These are phyloP conservation scores for Aethina tumida DNA, from an alignment of 1,140 invertebrate genomes.

Conservation along the genomic window DNA sequence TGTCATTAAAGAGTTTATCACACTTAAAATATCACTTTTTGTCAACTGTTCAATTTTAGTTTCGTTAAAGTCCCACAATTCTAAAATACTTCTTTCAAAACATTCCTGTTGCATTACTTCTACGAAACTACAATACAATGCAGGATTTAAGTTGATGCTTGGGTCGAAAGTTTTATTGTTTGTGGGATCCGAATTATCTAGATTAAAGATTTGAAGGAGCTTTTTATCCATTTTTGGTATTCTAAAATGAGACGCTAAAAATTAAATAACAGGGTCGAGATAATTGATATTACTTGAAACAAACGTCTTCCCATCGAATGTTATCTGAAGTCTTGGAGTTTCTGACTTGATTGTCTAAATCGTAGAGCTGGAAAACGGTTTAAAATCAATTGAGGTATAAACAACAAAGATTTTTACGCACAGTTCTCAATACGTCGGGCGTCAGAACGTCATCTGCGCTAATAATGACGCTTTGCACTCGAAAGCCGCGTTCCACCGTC, in stretches of 20 bases:
- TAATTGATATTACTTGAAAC: conserved; percentile 46
- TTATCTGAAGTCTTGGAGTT: conserved; percentile 19
- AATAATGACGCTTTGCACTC: conserved; percentile 50
- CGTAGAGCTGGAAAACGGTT: conserved; percentile 20
- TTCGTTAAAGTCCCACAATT: conserved; percentile 57
- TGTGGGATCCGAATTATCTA: too few species aligned
- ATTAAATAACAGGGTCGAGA: conserved; percentile 11
- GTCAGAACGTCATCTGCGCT: conserved; percentile 56
- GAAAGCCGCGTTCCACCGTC: conserved; percentile 52
- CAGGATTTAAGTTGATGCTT: conserved; percentile 18
- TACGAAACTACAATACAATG: conserved; percentile 24
- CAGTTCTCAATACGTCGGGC: conserved; percentile 39
- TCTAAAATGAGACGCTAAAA: conserved; percentile 22
- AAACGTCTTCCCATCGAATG: conserved; percentile 49
- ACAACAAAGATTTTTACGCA: conserved; percentile 29
- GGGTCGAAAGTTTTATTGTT: conserved; percentile 18
- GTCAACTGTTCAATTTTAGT: conserved; percentile 44
- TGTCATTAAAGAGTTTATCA: conserved; percentile 46
- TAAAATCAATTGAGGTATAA: conserved; percentile 1
- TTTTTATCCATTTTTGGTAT: conserved; percentile 35
- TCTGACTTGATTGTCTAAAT: conserved; percentile 24
- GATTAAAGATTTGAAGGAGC: conserved; percentile 17
- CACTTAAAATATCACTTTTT: conserved; percentile 49
- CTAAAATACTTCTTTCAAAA: conserved; percentile 52
- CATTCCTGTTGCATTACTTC: conserved; percentile 41